Evolutionary conservation across 2,888 invertebrate genomes (phyloP), one percentile per base, ranked within the genome.

Genomic region (Neoaliturus tenellus): DNA sequence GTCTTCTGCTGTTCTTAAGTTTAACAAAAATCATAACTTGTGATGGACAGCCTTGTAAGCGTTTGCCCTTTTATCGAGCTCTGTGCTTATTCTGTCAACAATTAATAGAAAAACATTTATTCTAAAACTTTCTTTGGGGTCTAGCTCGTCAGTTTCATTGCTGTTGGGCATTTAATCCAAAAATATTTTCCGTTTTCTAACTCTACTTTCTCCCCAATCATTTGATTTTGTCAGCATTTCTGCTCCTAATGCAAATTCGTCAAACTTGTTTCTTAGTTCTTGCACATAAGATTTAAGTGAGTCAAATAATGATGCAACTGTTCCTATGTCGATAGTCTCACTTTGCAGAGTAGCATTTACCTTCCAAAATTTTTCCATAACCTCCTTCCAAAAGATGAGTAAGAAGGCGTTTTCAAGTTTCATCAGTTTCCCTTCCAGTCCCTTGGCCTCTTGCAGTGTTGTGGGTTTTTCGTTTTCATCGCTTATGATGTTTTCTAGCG

Each of bases 1-100:
- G 41, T 62, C 39, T 67, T 81, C 39, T 41, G 67, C 23, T 81
- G 41, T 20, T 62, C 4, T 62, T 67, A 62, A 39, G 62, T 62
- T 62, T 31, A 62, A 81, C 39, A 81, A 62, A 81, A 62, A 81
- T 62, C 33, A 39, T 62, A 81, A 81, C 67, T 41, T 58, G 31
- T 81, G 62, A 31, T 80, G 31, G 58, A 81, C 81, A n/a, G n/a
- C 81, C 39, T 58, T 80, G 55, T 80, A 80, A 80, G 58, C 41
- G 23, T 81, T 39, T 62, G 39, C 20, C 81, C 62, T 67, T 81
- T 55, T 33, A 35, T 67, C 67, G 67, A 81, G 51, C 67, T 81
- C 62, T 41, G 81, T 62, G 67, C 25, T 58, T 62, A 81, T 35
- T 62, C 67, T 81, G 33, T 81, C 81, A 62, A 81, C 23, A 62